These are phyloP conservation scores for Cephonodes hylas DNA, from an alignment of 2,888 invertebrate genomes.

Conservation along the genomic window DNA sequence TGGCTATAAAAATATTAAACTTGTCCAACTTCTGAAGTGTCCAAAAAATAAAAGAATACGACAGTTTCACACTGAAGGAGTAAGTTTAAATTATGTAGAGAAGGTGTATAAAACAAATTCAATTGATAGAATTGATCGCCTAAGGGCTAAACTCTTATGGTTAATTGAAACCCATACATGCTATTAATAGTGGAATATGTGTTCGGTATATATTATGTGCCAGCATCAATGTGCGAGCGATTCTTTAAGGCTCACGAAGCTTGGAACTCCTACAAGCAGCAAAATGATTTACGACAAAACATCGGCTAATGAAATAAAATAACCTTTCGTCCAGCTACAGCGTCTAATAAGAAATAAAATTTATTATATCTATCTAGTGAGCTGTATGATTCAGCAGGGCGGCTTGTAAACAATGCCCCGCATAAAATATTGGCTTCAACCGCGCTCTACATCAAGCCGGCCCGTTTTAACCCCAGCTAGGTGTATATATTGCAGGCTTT, in stretches of 20 bases:
- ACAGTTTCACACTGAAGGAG: no score
- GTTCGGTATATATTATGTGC: not conserved
- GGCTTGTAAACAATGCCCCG: constrained; percentile 54
- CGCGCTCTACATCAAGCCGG: constrained; percentile 44
- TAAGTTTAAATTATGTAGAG: no score
- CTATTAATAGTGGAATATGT: not conserved
- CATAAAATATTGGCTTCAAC: constrained; percentile 58
- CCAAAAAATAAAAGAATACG: no score
- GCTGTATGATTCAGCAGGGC: constrained; percentile 47
- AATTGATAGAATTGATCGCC: no score
- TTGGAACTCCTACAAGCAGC: not conserved
- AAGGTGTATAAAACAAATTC: no score
- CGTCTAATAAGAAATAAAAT: constrained; percentile 15
- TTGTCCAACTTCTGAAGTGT: no score
- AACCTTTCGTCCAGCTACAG: not conserved
- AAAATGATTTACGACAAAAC: not conserved
- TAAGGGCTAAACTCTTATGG: no score
- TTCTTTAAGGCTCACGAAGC: not conserved
- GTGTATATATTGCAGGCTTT: constrained; percentile 21
- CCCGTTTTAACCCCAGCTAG: constrained; percentile 42
- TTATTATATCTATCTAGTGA: constrained; percentile 40
- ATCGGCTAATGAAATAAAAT: not conserved
- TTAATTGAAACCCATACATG: no score
- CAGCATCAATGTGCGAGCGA: no score
- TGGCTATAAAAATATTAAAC: no score